Evolutionary conservation across 2,888 invertebrate species (phyloP).

Genomic region (Rhagonycha fulva): DNA sequence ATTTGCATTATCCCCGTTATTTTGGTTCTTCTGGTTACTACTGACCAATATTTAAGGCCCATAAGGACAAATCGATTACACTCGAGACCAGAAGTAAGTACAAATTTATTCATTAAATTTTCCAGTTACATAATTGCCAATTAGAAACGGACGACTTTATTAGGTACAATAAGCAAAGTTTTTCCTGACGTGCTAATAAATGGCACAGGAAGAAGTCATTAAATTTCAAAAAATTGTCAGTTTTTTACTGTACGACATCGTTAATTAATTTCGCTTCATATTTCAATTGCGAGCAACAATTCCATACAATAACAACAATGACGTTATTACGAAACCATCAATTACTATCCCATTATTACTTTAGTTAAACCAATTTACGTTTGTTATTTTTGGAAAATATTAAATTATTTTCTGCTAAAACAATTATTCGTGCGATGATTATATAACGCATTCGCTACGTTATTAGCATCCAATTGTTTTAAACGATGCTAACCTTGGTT

Average conservation of each 20-base stretch:
- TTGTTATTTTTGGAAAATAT: neutral
- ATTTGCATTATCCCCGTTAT: conserved; percentile 64
- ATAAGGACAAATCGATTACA: conserved; percentile 58
- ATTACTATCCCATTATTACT: neutral
- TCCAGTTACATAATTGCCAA: neutral
- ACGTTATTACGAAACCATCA: neutral
- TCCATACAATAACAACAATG: neutral
- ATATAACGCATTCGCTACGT: neutral
- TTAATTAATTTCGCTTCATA: neutral
- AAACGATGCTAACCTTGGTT: neutral
- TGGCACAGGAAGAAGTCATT: neutral
- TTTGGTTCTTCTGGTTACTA: conserved; percentile 64
- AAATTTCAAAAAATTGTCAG: neutral
- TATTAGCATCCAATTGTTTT: neutral
- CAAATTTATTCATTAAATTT: neutral
- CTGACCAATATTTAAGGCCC: conserved; percentile 66
- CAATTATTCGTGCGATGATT: neutral
- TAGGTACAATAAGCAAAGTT: neutral
- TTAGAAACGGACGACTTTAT: neutral
- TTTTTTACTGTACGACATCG: neutral
- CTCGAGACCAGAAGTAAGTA: conserved; percentile 59
- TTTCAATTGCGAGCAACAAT: neutral
- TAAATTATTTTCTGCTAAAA: neutral
- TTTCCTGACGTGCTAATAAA: neutral
- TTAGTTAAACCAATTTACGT: neutral